phyloP scores from a whole-genome alignment of 2,113 vertebrate species.

The Verasper variegatus region DNA sequence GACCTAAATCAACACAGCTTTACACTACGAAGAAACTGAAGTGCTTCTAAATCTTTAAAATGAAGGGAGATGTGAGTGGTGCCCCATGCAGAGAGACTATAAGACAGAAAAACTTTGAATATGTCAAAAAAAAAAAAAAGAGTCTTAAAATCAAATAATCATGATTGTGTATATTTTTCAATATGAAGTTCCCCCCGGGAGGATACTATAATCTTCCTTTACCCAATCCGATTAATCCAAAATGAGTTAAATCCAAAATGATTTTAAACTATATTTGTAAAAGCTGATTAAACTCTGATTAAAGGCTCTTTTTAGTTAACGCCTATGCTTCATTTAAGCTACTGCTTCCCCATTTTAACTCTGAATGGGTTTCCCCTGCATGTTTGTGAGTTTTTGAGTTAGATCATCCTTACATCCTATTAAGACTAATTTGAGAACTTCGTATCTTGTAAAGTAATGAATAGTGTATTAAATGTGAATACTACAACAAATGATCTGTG shows the following conservation, averaged over 20 bases:
- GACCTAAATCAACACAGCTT: background rate
- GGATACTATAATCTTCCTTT: conserved; percentile 36
- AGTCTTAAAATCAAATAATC: conserved; percentile 24
- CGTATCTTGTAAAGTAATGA: background rate
- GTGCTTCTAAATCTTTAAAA: background rate
- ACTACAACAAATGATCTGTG: background rate
- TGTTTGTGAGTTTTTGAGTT: background rate
- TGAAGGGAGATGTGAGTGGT: background rate
- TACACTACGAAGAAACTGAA: background rate
- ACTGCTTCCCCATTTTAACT: background rate
- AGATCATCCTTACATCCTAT: background rate
- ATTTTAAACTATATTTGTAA: conserved; percentile 50
- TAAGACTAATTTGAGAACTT: background rate
- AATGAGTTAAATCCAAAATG: conserved; percentile 4
- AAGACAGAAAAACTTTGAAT: background rate
- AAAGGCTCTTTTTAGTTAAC: conserved; percentile 32
- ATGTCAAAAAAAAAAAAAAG: conserved; percentile 3
- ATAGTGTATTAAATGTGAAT: background rate
- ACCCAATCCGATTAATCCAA: conserved; percentile 39
- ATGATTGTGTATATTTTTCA: conserved; percentile 20
- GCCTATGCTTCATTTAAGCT: conserved; percentile 17
- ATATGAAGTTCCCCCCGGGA: conserved; percentile 23
- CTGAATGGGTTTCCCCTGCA: background rate
- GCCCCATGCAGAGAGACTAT: background rate
- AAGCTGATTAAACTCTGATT: conserved; percentile 45